A percentile compares a stretch with the other conserved stretches of the same genome.
phyloP scores from a whole-genome alignment of 37 sponge, comb jelly and placozoan species.

The Amphimedon queenslandica region DNA sequence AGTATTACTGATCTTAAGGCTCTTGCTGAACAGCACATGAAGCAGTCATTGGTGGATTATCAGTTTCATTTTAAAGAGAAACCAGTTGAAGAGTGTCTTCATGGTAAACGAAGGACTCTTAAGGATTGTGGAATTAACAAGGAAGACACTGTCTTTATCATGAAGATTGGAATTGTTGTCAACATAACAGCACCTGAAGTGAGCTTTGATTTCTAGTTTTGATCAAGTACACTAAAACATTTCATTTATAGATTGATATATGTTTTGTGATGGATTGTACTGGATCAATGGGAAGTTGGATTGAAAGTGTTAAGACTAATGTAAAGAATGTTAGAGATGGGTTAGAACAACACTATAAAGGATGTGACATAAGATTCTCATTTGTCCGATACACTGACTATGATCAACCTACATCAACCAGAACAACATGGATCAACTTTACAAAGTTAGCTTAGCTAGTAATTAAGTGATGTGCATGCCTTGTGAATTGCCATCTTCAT shows the following conservation, averaged over 20 bases:
- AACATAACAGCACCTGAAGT: slow-evolving; percentile 64
- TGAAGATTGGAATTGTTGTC: slow-evolving; percentile 38
- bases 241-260: slow-evolving; percentile 46
- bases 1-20: slow-evolving; percentile 10
- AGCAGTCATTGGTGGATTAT: slow-evolving; percentile 19
- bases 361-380: slow-evolving; percentile 65
- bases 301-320: slow-evolving; percentile 68
- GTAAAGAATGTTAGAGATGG: slow-evolving; percentile 40
- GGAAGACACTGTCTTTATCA: slow-evolving; percentile 34
- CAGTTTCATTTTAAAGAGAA: slow-evolving; percentile 25
- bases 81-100: slow-evolving; percentile 21
- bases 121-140: slow-evolving; percentile 30
- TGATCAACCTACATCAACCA: slow-evolving; percentile 41
- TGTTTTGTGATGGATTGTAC: slow-evolving; percentile 80
- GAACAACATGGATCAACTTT: slow-evolving; percentile 62
- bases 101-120: slow-evolving; percentile 34
- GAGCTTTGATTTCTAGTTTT: background rate
- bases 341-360: slow-evolving; percentile 35
- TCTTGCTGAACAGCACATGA: slow-evolving; percentile 8
- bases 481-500: background rate
- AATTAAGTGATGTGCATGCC: background rate
- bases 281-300: slow-evolving; percentile 57
- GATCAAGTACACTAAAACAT: background rate
- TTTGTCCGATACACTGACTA: slow-evolving; percentile 85
- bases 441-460: slow-evolving; percentile 31